These are phyloP conservation scores for Mactra quadrangularis DNA, from an alignment of 1,140 invertebrate genomes.

Conservation along the genomic window DNA sequence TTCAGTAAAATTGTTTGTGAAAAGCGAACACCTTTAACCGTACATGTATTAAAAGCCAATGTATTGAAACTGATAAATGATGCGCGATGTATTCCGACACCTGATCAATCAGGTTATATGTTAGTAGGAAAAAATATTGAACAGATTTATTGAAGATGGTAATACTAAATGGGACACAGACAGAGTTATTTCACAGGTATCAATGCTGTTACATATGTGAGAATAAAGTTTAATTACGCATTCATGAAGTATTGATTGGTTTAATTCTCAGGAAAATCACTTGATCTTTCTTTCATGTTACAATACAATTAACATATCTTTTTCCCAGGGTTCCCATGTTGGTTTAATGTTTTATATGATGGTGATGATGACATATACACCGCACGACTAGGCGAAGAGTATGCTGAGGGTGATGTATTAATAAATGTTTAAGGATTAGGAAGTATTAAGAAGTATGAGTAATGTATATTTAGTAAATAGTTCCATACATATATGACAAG, in stretches of 20 bases:
- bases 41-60: conserved; percentile 7
- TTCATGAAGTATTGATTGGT: background rate
- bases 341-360: conserved; percentile 10
- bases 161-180: conserved; percentile 25
- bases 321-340: background rate
- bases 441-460: no score
- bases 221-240: background rate
- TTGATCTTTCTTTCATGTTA: background rate
- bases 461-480: no score
- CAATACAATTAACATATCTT: background rate
- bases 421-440: no score
- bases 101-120: conserved; percentile 12
- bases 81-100: conserved; percentile 10
- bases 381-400: background rate
- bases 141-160: conserved; percentile 19
- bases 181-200: conserved; percentile 31
- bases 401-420: background rate
- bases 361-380: background rate
- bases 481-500: no score
- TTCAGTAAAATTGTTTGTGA: background rate
- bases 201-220: no score
- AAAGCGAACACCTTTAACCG: conserved; percentile 2
- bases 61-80: background rate
- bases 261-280: background rate
- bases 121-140: conserved; percentile 30